Evolutionary conservation across 2,797 vertebrate species (phyloP).

Genomic region (Takifugu ocellatus): DNA sequence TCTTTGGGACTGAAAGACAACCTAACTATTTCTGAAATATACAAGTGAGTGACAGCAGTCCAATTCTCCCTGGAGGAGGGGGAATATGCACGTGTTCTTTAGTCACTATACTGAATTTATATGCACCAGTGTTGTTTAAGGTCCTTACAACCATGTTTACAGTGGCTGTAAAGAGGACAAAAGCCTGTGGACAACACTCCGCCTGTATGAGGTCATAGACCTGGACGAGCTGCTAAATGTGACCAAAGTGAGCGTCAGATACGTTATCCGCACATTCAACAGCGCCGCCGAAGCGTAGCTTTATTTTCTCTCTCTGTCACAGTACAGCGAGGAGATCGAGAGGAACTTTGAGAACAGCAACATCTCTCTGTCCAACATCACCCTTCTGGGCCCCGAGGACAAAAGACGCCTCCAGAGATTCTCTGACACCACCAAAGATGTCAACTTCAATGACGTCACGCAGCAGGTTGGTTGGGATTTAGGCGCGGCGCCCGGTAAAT

Average conservation of each 20-base stretch:
- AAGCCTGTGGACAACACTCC: slow-evolving; percentile 77
- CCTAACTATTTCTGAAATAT: slow-evolving; percentile 68
- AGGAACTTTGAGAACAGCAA: slow-evolving; percentile 57
- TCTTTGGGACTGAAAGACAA: slow-evolving; percentile 53
- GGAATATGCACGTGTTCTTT: background rate
- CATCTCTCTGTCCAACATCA: slow-evolving; percentile 67
- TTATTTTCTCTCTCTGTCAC: slow-evolving; percentile 5
- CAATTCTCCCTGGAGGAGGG: slow-evolving; percentile 1
- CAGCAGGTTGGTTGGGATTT: slow-evolving; percentile 66
- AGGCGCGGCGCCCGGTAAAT: no score
- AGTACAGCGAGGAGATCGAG: slow-evolving; percentile 78
- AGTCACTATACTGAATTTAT: background rate
- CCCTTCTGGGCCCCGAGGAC: slow-evolving; percentile 65
- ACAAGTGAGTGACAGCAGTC: slow-evolving; percentile 68
- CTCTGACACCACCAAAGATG: slow-evolving; percentile 15
- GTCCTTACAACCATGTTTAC: slow-evolving; percentile 18
- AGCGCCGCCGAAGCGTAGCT: background rate
- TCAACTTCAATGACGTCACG: slow-evolving; percentile 54
- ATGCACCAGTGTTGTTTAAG: background rate
- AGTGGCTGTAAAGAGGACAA: slow-evolving; percentile 78
- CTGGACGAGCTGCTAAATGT: slow-evolving; percentile 76
- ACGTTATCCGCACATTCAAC: background rate
- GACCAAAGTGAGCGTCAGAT: slow-evolving; percentile 67
- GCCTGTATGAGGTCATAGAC: slow-evolving; percentile 62
- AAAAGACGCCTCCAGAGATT: slow-evolving; percentile 46